Conservation (phyloP, 2,888 invertebrate species). For the Caenorhabditis sp. region DNA sequence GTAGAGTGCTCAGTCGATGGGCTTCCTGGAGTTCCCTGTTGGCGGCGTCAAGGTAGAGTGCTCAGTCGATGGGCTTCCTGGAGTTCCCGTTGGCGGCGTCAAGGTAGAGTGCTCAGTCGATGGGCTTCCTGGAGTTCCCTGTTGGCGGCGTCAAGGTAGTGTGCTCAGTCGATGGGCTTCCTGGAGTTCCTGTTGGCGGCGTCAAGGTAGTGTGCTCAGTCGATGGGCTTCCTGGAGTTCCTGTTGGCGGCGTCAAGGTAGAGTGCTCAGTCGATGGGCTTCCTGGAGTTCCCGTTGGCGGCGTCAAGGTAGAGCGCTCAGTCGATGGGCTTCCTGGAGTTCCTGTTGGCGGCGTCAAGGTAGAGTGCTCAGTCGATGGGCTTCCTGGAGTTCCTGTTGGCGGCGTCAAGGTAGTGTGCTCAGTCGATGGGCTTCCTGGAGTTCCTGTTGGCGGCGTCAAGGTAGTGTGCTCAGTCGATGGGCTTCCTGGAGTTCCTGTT, state of each 20-base stretch:
- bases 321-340: background rate
- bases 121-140: background rate
- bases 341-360: background rate
- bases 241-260: background rate
- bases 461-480: background rate
- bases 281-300: constrained; percentile 8
- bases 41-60: background rate
- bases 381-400: constrained; percentile 10
- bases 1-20: background rate
- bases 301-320: background rate
- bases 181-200: constrained; percentile 6
- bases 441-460: constrained; percentile 1
- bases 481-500: background rate
- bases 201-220: background rate
- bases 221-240: background rate
- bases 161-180: background rate
- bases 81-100: too few relatives aligned
- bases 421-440: background rate
- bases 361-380: background rate
- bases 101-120: too few relatives aligned
- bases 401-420: background rate
- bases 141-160: background rate
- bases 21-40: constrained; percentile 12
- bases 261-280: background rate
- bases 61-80: too few relatives aligned